Evolutionary conservation across 2,113 vertebrate species (phyloP).

Genomic region (Sceloporus tristichus): DNA sequence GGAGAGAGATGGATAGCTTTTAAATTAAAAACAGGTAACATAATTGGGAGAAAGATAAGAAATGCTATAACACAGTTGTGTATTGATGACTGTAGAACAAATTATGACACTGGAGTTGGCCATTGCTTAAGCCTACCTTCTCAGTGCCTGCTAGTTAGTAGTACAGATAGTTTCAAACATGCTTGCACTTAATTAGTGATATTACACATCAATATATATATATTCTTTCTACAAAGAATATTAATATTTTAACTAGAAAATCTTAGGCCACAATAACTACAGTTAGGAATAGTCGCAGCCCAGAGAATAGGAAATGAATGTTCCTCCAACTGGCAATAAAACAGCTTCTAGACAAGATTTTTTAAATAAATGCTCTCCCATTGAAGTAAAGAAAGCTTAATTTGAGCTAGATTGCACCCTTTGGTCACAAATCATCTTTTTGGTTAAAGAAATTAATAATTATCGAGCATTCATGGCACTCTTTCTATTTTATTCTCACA

Average conservation of each 20-base stretch:
- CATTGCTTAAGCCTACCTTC: background rate
- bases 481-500: no score
- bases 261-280: background rate
- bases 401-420: background rate
- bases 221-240: background rate
- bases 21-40: no score
- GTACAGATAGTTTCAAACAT: background rate
- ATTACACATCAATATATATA: background rate
- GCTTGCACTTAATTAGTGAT: background rate
- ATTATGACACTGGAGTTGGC: background rate
- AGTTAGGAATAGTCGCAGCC: background rate
- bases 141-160: background rate
- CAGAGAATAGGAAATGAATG: background rate
- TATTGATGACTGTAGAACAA: background rate
- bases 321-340: background rate
- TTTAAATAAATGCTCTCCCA: background rate
- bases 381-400: background rate
- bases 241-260: slow-evolving; percentile 18
- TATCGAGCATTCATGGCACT: no score
- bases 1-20: no score
- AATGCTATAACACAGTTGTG: no score
- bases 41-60: no score
- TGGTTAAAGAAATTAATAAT: no score
- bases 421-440: background rate
- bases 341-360: background rate